These are phyloP conservation scores for Coreius guichenoti DNA, from an alignment of 2,797 vertebrate genomes.

Conservation along the genomic window DNA sequence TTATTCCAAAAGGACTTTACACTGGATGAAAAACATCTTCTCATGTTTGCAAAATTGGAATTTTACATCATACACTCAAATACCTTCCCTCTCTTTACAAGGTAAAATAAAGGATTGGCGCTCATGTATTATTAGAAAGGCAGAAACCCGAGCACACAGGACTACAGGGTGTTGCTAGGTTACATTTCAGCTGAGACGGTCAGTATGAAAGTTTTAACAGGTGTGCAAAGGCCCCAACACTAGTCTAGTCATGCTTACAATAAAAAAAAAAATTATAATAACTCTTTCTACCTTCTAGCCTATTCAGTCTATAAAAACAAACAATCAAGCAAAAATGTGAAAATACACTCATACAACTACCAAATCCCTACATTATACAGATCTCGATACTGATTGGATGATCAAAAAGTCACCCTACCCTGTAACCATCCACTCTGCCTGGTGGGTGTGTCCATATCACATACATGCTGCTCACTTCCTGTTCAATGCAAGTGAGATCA, in stretches of 20 bases:
- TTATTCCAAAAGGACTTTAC: background rate
- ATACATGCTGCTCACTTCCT: constrained; percentile 78
- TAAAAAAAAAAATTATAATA: background rate
- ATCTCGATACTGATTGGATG: background rate
- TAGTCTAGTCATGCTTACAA: constrained; percentile 19
- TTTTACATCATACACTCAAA: background rate
- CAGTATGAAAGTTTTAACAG: constrained; percentile 86
- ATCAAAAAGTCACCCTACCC: constrained; percentile 71
- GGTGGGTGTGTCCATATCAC: constrained; percentile 82
- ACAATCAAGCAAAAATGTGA: background rate
- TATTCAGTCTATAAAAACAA: background rate
- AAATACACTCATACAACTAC: background rate
- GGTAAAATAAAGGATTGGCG: constrained; percentile 43
- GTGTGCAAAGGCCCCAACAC: constrained; percentile 41
- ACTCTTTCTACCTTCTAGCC: background rate
- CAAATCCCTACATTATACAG: background rate
- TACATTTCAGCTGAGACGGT: constrained; percentile 78
- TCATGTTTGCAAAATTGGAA: background rate
- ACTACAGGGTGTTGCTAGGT: constrained; percentile 78
- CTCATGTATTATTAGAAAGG: constrained; percentile 82
- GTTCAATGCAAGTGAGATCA: constrained; percentile 78
- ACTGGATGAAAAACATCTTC: background rate
- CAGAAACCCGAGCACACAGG: constrained; percentile 85
- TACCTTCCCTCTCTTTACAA: constrained; percentile 15
- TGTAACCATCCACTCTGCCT: constrained; percentile 82